phyloP scores from a whole-genome alignment of 2,888 invertebrate species.

The Volucella inflata region DNA sequence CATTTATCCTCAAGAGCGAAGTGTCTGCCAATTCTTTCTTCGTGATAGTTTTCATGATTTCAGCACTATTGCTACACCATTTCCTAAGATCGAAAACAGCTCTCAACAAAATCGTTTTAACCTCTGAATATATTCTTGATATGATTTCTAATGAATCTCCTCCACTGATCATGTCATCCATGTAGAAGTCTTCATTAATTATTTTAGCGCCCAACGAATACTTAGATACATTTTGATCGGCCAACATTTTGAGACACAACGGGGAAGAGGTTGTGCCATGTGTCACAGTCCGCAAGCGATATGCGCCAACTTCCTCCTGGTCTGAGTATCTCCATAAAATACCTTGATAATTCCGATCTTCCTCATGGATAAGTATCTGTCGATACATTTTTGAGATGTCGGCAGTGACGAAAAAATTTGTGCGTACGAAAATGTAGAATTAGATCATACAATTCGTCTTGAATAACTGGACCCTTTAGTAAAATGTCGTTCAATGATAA shows the following conservation, averaged over 20 bases:
- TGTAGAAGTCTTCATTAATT: conserved; percentile 57
- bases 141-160: conserved; percentile 21
- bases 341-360: not conserved
- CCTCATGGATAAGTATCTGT: not conserved
- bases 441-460: conserved; percentile 62
- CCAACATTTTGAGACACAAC: too few species aligned
- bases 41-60: not conserved
- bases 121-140: not conserved
- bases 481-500: conserved; percentile 76
- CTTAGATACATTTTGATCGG: too few species aligned
- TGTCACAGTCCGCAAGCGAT: not conserved
- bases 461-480: conserved; percentile 74
- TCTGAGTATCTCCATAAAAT: not conserved
- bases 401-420: not conserved
- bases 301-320: too few species aligned
- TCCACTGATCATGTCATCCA: conserved; percentile 60
- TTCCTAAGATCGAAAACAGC: conserved; percentile 36
- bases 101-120: conserved; percentile 2
- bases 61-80: conserved; percentile 28
- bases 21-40: not conserved
- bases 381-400: not conserved
- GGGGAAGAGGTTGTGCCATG: too few species aligned
- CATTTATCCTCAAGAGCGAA: not conserved
- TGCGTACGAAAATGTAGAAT: conserved; percentile 31
- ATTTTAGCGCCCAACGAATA: conserved; percentile 54